Evolutionary conservation across 2,113 vertebrate species (phyloP), one percentile per base, ranked within the genome.

Genomic region (Archilochus colubris): DNA sequence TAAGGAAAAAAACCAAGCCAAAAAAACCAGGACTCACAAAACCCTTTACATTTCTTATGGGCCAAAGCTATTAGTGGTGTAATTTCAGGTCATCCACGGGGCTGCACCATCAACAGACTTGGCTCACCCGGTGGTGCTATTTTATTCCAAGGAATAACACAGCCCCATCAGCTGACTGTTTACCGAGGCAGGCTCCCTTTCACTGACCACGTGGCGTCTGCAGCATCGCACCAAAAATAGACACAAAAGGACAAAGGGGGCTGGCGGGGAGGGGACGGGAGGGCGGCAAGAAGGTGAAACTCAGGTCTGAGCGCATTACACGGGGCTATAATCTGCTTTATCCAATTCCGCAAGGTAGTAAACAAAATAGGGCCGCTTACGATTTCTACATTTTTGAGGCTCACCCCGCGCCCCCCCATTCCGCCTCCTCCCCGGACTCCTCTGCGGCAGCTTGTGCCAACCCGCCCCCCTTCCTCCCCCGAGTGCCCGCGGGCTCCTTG

Each of bases 201-300:
- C 94, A 86, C 95, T 91, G 95, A 95, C 96, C 97, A 97, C 96
- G 96, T 97, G 97, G 96, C 91, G 94, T 97, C 97, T 97, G 97
- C 97, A 96, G 96, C 96, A 97, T 94, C 95, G 75, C 94, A 97
- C 97, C 97, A 97, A 97, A 98, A 97, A 98, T 97, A 98, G 96
- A 97, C 97, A 97, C 97, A 97, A 97, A 97, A 96, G 96, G 96
- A 97, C 96, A 96, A 97, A 97, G 92, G 91, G 96, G 94, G 88
- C 50, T 86, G 93, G 63, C 81, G 58, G 85, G 95, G 86, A 86
- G 95, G 89, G 87, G 96, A 36, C 31, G 48, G 46, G 88, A 82
- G 68, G 86, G 79, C 36, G 7, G 64, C 58, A 12, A 88, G 82
- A 87, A 97, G 97, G 96, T 94, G 91, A 96, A 96, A 90, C 91